A percentile compares a stretch with the other conserved stretches of the same genome.
Conservation (phyloP, 2,888 invertebrate species). For the Phortica okadai region DNA sequence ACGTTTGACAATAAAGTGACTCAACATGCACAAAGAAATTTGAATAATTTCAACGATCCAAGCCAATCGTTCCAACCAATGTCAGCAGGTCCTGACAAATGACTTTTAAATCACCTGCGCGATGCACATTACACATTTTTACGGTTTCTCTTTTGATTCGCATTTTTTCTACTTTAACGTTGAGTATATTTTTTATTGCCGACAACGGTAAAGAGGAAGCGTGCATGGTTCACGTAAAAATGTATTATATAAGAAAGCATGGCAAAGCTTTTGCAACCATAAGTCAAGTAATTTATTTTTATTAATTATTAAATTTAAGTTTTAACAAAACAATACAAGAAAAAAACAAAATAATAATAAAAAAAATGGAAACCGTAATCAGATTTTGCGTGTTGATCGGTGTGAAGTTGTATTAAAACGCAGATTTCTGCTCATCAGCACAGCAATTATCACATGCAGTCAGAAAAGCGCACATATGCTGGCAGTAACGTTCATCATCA, state of each 20-base stretch:
- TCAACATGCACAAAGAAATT: slow-evolving; percentile 61
- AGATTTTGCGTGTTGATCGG: background rate
- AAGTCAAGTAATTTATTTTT: too few species aligned
- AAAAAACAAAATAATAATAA: too few species aligned
- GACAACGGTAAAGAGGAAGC: too few species aligned
- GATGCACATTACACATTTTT: slow-evolving; percentile 34
- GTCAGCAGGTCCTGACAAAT: slow-evolving; percentile 61
- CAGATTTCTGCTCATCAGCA: background rate
- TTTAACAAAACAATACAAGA: too few species aligned
- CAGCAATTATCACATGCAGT: background rate
- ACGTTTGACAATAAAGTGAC: background rate
- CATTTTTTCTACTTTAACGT: slow-evolving; percentile 9
- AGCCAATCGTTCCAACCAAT: slow-evolving; percentile 58
- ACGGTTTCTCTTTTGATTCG: background rate
- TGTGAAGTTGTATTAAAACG: background rate
- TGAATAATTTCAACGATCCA: slow-evolving; percentile 68
- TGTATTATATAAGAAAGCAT: too few species aligned
- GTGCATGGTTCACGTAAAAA: too few species aligned
- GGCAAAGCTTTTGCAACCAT: too few species aligned
- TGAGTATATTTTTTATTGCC: background rate
- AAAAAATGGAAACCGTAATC: too few species aligned
- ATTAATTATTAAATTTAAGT: too few species aligned
- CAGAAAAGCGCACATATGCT: background rate
- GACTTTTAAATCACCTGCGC: slow-evolving; percentile 67
- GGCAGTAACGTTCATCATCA: too few species aligned